These are phyloP conservation scores for Zosterops japonicus DNA, from an alignment of 2,113 vertebrate species.

Conservation along the genomic window DNA sequence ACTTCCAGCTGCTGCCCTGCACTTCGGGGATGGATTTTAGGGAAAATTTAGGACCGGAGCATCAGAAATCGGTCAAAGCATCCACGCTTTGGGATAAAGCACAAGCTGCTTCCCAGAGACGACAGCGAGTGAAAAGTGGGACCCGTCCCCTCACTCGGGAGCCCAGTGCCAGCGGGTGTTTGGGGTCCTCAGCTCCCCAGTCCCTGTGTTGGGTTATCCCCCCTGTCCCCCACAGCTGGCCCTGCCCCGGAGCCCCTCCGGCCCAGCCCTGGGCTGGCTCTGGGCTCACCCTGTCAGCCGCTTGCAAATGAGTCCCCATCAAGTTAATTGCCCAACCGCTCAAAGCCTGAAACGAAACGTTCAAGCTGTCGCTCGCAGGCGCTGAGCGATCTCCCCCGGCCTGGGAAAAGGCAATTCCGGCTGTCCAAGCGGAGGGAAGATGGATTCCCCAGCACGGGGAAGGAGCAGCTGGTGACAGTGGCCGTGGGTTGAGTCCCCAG, in stretches of 20 bases:
- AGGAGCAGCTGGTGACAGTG: background rate
- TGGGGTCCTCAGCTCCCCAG: rapidly evolving
- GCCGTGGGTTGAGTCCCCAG: background rate
- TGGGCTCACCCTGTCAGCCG: constrained; percentile 24
- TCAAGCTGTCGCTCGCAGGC: background rate
- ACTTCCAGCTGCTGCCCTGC: background rate
- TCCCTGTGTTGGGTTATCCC: background rate
- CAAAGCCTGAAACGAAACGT: constrained; percentile 26
- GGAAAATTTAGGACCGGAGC: background rate
- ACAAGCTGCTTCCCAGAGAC: rapidly evolving
- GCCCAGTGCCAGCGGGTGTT: rapidly evolving
- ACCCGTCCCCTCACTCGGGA: rapidly evolving
- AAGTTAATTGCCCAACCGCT: constrained; percentile 35
- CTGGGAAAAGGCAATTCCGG: constrained; percentile 16
- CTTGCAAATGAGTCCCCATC: constrained; percentile 36
- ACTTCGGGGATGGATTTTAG: background rate
- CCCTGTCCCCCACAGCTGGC: rapidly evolving
- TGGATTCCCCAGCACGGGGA: background rate
- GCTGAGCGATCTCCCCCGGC: background rate
- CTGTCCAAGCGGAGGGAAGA: background rate
- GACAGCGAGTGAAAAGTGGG: background rate
- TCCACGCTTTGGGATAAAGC: background rate
- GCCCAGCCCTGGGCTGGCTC: background rate
- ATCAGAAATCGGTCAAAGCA: background rate
- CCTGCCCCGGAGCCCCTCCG: background rate